These are phyloP conservation scores for Sicus ferrugineus DNA, from an alignment of 2,888 invertebrate genomes.

Conservation along the genomic window DNA sequence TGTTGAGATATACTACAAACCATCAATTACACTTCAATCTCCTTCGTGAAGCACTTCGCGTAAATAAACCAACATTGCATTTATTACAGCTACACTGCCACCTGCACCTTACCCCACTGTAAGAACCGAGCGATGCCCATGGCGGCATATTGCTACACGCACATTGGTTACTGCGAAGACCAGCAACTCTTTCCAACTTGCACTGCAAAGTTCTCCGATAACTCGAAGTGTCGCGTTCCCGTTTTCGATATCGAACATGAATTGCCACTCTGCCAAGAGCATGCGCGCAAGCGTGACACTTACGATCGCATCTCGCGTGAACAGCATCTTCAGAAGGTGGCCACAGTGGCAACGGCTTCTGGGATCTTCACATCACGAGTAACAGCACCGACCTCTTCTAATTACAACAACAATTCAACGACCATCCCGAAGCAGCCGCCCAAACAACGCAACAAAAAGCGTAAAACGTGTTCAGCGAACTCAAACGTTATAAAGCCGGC, in stretches of 20 bases:
- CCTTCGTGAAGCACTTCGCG: no score
- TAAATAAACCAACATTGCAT: no score
- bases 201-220: constrained; percentile 79
- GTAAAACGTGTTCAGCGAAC: constrained; percentile 43
- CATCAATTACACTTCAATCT: no score
- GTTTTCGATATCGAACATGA: constrained; percentile 81
- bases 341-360: constrained; percentile 17
- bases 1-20: no score
- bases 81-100: constrained; percentile 47
- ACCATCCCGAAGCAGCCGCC: constrained; percentile 18
- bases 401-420: constrained; percentile 26
- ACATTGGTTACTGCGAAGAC: constrained; percentile 85
- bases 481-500: constrained; percentile 49
- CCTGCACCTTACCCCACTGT: constrained; percentile 56
- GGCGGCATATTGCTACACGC: constrained; percentile 82
- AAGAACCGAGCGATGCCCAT: constrained; percentile 57
- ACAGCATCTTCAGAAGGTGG: constrained; percentile 75
- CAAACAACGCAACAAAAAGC: constrained; percentile 47
- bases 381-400: constrained; percentile 32
- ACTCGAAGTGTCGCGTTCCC: constrained; percentile 80
- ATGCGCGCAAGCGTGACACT: constrained; percentile 85
- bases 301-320: constrained; percentile 71
- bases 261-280: constrained; percentile 85
- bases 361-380: constrained; percentile 10
- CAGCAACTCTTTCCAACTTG: constrained; percentile 84